These are phyloP conservation scores for Cheirogaleus medius DNA, from an alignment of 2,113 vertebrate species.

Conservation along the genomic window DNA sequence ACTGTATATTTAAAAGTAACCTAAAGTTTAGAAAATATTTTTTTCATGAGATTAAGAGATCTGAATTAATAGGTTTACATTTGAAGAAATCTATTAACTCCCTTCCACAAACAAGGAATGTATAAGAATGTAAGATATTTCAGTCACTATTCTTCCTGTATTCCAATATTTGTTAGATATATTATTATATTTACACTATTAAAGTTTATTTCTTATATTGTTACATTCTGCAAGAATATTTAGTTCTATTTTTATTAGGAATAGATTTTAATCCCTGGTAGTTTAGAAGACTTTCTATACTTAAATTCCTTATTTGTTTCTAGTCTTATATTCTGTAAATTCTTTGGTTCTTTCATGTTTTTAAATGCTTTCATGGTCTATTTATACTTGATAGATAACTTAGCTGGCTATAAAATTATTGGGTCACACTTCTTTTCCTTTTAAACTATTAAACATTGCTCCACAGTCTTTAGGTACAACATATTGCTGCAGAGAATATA, in stretches of 20 bases:
- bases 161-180: not conserved
- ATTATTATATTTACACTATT: not conserved
- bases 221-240: not conserved
- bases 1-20: not conserved
- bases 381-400: not conserved
- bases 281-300: not conserved
- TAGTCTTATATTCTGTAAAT: not conserved
- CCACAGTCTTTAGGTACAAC: not conserved
- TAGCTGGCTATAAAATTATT: slow-evolving; percentile 2
- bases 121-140: not conserved
- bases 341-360: not conserved
- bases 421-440: not conserved
- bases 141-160: not conserved
- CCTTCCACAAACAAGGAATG: not conserved
- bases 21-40: not conserved
- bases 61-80: not conserved
- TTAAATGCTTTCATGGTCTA: not conserved
- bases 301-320: not conserved
- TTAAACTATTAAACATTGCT: not conserved
- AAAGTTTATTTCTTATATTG: not conserved
- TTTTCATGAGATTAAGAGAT: not conserved
- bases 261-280: not conserved
- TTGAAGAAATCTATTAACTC: not conserved
- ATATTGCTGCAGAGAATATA: not conserved
- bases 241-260: not conserved